Evolutionary conservation across 2,888 invertebrate species (phyloP).

Genomic region (Papilio demoleus): DNA sequence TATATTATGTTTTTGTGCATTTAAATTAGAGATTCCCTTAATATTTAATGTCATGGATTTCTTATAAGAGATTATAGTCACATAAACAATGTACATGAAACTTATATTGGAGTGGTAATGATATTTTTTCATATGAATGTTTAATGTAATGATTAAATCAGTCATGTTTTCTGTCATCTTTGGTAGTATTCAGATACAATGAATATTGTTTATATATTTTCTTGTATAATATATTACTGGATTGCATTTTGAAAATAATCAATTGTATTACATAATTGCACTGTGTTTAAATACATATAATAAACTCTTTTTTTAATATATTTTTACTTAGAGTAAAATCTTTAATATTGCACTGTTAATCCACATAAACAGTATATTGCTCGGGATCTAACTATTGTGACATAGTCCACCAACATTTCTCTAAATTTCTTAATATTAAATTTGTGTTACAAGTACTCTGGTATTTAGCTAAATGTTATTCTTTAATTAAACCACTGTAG

Average conservation of each 20-base stretch:
- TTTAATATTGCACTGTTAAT: conserved; percentile 79
- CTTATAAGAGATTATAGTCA: conserved; percentile 29
- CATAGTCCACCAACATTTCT: conserved; percentile 45
- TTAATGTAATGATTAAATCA: conserved; percentile 54
- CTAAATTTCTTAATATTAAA: conserved; percentile 37
- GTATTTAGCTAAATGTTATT: conserved; percentile 27
- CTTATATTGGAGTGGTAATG: conserved; percentile 41
- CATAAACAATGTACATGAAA: conserved; percentile 30
- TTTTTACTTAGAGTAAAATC: conserved; percentile 79
- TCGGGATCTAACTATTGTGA: conserved; percentile 48
- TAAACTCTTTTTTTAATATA: conserved; percentile 52
- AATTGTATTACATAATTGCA: conserved; percentile 70
- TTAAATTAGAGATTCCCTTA: conserved; percentile 32
- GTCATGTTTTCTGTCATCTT: conserved; percentile 67
- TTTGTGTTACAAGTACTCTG: conserved; percentile 18
- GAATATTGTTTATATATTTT: conserved; percentile 45
- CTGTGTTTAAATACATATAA: conserved; percentile 63
- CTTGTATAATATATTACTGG: conserved; percentile 49
- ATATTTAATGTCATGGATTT: conserved; percentile 36
- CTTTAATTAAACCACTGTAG: conserved; percentile 16
- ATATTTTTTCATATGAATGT: conserved; percentile 47
- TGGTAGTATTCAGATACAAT: conserved; percentile 65
- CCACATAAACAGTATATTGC: conserved; percentile 61
- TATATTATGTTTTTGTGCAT: conserved; percentile 72
- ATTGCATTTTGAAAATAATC: conserved; percentile 38